Evolutionary conservation across 2,888 invertebrate genomes (phyloP).

Genomic region (Troglohyphantes excavatus): DNA sequence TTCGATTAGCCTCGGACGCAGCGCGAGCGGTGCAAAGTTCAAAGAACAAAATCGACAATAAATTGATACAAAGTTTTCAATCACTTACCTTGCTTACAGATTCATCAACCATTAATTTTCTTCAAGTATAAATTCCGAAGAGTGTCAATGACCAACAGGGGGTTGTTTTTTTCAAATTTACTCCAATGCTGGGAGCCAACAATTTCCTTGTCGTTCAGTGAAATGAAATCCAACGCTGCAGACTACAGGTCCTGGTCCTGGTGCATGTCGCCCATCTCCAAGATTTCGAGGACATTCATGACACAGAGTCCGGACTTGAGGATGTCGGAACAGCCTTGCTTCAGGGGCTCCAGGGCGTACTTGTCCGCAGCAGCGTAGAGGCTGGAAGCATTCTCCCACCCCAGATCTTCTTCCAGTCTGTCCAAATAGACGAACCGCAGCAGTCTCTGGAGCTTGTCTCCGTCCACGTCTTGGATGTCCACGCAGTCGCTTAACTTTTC

Average conservation of each 20-base stretch:
- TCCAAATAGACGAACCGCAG: too few species aligned
- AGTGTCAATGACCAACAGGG: not conserved
- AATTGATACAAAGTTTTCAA: too few species aligned
- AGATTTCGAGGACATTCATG: not conserved
- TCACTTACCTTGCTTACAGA: too few species aligned
- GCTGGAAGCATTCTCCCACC: too few species aligned
- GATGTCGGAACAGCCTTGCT: not conserved
- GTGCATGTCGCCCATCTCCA: not conserved
- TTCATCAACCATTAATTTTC: not conserved
- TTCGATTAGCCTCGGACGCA: too few species aligned
- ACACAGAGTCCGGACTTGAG: not conserved
- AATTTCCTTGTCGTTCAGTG: not conserved
- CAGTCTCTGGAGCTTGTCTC: not conserved
- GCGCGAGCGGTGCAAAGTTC: too few species aligned
- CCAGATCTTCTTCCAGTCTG: too few species aligned
- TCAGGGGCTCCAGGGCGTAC: not conserved
- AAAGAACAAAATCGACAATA: too few species aligned
- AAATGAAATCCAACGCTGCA: not conserved
- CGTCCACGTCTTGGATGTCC: constrained; percentile 5
- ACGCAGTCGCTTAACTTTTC: not conserved
- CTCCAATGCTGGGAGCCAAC: not conserved
- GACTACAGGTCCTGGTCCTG: not conserved
- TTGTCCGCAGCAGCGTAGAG: not conserved
- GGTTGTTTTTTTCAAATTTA: not conserved
- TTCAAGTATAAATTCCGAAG: not conserved